Evolutionary conservation across 2,113 vertebrate species (phyloP).

Genomic region (Fregata magnificens): DNA sequence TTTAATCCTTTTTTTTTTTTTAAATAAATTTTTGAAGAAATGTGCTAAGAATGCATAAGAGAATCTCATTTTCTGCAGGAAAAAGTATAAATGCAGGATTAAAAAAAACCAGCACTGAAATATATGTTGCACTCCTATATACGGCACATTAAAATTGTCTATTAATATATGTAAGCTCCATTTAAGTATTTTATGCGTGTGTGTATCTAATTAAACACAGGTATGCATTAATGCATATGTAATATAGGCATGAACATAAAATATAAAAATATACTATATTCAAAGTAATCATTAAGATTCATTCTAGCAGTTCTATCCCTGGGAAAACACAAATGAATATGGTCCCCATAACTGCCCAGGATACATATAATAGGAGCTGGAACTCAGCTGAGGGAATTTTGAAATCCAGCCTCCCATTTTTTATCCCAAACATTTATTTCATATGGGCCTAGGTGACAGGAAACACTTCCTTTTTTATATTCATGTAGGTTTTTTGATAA

Average conservation of each 20-base stretch:
- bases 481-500: neutral
- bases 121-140: neutral
- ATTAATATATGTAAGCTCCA: neutral
- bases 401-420: neutral
- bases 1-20: neutral
- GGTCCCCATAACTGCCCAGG: neutral
- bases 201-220: neutral
- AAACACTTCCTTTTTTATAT: neutral
- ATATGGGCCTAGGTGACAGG: neutral
- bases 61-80: neutral
- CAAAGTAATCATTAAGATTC: neutral
- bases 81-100: neutral
- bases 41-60: neutral
- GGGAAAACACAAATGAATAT: neutral
- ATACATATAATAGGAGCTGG: neutral
- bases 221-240: neutral
- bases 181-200: neutral
- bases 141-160: neutral
- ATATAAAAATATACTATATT: neutral
- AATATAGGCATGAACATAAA: neutral
- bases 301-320: neutral
- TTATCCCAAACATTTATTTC: neutral
- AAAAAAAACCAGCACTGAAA: neutral
- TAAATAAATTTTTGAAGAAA: neutral
- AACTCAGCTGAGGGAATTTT: neutral